Evolutionary conservation across 2,797 vertebrate species (phyloP).

Genomic region (Pseudomugil tenellus): DNA sequence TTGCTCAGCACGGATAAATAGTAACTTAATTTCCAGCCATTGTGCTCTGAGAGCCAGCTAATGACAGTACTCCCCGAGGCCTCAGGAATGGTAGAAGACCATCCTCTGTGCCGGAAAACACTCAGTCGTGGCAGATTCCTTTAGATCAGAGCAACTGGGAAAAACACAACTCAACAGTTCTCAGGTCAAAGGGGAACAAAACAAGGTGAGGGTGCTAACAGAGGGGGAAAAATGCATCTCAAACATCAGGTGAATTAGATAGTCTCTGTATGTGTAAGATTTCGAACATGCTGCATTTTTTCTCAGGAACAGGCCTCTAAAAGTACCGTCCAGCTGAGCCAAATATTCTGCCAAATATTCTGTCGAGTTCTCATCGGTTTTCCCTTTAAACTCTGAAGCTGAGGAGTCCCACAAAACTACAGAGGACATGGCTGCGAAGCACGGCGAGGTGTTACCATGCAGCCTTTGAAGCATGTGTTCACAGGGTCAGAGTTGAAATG

Average conservation of each 20-base stretch:
- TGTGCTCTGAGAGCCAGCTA: slow-evolving; percentile 85
- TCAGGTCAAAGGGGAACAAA: slow-evolving; percentile 26
- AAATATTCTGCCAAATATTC: slow-evolving; percentile 37
- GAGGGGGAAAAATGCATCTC: slow-evolving; percentile 16
- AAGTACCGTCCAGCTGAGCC: slow-evolving; percentile 34
- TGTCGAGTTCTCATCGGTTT: slow-evolving; percentile 54
- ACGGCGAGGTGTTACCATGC: slow-evolving; percentile 48
- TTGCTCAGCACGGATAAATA: slow-evolving; percentile 87
- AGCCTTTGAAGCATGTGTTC: slow-evolving; percentile 77
- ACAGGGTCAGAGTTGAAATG: slow-evolving; percentile 76
- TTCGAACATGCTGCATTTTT: background rate
- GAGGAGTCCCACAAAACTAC: slow-evolving; percentile 64
- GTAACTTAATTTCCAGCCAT: slow-evolving; percentile 88
- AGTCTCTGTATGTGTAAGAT: slow-evolving; percentile 8
- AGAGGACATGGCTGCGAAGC: slow-evolving; percentile 70
- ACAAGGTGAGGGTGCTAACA: slow-evolving; percentile 37
- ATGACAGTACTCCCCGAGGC: slow-evolving; percentile 83
- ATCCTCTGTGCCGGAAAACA: slow-evolving; percentile 73
- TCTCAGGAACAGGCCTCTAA: slow-evolving; percentile 12
- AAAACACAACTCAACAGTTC: slow-evolving; percentile 48
- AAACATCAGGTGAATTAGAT: slow-evolving; percentile 38
- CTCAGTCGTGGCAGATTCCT: slow-evolving; percentile 75
- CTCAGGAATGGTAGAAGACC: slow-evolving; percentile 72
- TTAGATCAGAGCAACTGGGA: slow-evolving; percentile 65
- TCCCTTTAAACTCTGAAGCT: slow-evolving; percentile 59